phyloP scores from a whole-genome alignment of 2,113 vertebrate genomes.

The Probosciger aterrimus region DNA sequence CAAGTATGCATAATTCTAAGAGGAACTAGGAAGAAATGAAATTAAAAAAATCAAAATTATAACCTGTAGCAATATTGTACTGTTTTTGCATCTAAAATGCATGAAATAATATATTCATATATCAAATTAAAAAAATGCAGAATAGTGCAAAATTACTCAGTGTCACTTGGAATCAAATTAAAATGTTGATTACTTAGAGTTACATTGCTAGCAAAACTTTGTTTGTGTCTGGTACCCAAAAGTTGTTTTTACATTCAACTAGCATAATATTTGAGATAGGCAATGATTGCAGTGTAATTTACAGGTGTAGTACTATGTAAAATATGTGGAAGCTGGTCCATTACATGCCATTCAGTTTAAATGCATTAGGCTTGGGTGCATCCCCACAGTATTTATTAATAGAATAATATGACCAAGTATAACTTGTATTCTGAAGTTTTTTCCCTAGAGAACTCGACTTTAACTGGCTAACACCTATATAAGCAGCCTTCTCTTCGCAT shows the following conservation, averaged over 20 bases:
- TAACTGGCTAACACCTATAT: not conserved
- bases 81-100: constrained; percentile 11
- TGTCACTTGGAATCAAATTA: not conserved
- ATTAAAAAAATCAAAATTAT: not conserved
- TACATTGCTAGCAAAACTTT: not conserved
- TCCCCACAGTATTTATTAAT: not conserved
- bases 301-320: not conserved
- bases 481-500: not conserved
- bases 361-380: not conserved
- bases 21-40: not conserved
- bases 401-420: not conserved
- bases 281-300: not conserved
- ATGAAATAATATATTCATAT: constrained; percentile 30
- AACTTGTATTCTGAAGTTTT: not conserved
- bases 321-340: not conserved
- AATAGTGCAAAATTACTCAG: not conserved
- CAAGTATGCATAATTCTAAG: not conserved
- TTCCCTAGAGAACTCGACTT: not conserved
- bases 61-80: not conserved
- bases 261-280: not conserved
- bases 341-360: not conserved
- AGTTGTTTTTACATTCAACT: not conserved
- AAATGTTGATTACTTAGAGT: not conserved
- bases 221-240: not conserved
- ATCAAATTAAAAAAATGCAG: not conserved